Evolutionary conservation across 1,140 invertebrate species (phyloP).

Genomic region (Bradynema listronoti): DNA sequence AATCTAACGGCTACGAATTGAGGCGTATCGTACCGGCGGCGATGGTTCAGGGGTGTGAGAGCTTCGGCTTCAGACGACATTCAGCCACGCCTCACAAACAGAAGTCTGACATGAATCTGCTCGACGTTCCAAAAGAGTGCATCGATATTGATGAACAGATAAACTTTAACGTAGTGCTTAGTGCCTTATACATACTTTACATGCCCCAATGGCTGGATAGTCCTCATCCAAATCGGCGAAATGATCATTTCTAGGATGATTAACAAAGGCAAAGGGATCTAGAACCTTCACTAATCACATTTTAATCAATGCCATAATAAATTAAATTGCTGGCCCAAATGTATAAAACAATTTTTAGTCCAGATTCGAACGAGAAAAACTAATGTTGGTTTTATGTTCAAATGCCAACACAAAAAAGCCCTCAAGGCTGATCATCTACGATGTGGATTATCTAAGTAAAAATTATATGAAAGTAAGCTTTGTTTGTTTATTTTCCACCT

Average conservation of each 20-base stretch:
- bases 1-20: too few species aligned
- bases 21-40: too few species aligned
- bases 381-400: slow-evolving; percentile 30
- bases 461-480: slow-evolving; percentile 33
- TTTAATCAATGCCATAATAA: neutral
- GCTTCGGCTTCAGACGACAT: neutral
- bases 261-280: too few species aligned
- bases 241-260: too few species aligned
- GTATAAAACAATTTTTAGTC: slow-evolving; percentile 29
- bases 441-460: slow-evolving; percentile 36
- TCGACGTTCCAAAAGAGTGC: slow-evolving; percentile 25
- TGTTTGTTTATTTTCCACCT: slow-evolving; percentile 3
- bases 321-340: neutral
- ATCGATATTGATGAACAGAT: slow-evolving; percentile 29
- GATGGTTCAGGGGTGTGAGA: too few species aligned
- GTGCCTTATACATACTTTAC: too few species aligned
- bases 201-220: too few species aligned
- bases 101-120: slow-evolving; percentile 45
- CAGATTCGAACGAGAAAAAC: slow-evolving; percentile 35
- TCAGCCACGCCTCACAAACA: slow-evolving; percentile 25
- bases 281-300: too few species aligned
- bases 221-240: too few species aligned
- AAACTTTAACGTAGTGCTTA: too few species aligned
- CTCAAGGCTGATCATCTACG: slow-evolving; percentile 23
- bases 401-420: slow-evolving; percentile 19